Evolutionary conservation across 2,113 vertebrate species (phyloP).

Genomic region (Cyanoderma ruficeps): DNA sequence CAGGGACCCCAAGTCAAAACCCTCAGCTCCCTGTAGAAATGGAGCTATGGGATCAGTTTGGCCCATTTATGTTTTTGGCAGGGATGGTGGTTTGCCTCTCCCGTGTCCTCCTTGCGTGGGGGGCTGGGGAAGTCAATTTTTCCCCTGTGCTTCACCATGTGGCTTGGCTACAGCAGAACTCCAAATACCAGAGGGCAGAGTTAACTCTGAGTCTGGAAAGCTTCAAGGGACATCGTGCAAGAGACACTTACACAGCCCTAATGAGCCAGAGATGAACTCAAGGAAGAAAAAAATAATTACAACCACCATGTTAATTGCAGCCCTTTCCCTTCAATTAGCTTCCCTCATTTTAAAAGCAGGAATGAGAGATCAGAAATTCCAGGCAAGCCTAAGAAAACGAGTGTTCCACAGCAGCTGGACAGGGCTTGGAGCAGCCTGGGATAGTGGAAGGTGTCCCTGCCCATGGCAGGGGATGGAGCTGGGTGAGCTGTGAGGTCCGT

Average conservation of each 20-base stretch:
- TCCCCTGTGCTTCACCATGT: not conserved
- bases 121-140: not conserved
- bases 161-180: not conserved
- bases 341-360: not conserved
- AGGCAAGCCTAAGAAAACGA: not conserved
- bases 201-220: not conserved
- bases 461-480: fast-evolving
- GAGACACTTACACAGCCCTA: not conserved
- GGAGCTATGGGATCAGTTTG: not conserved
- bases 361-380: not conserved
- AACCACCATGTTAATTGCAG: not conserved
- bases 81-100: not conserved
- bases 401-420: not conserved
- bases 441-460: not conserved
- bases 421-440: not conserved
- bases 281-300: not conserved
- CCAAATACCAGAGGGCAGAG: not conserved
- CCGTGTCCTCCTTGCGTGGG: not conserved
- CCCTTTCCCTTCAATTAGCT: not conserved
- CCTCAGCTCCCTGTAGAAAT: not conserved
- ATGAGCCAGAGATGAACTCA: not conserved
- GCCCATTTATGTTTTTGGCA: not conserved
- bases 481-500: not conserved
- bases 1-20: not conserved
- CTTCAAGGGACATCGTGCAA: not conserved